Evolutionary conservation across 1,140 invertebrate genomes (phyloP).

Genomic region (Conopomorpha cramerella): DNA sequence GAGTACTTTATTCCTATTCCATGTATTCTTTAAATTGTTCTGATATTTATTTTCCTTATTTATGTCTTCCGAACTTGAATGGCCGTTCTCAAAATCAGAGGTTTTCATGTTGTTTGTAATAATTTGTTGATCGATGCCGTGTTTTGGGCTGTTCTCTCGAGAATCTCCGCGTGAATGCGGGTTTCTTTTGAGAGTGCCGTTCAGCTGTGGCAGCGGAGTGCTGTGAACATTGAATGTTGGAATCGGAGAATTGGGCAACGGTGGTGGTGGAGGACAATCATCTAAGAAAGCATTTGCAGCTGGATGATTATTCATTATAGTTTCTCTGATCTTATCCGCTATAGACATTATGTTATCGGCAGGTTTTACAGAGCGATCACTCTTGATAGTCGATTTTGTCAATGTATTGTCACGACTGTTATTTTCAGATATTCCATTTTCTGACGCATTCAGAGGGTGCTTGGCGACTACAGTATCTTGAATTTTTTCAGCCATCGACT

Average conservation of each 20-base stretch:
- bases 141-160: too few species aligned
- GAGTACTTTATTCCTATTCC: slow-evolving; percentile 20
- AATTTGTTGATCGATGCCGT: too few species aligned
- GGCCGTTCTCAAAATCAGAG: too few species aligned
- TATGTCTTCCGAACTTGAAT: slow-evolving; percentile 21
- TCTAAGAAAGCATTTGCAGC: background rate
- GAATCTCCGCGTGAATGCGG: too few species aligned
- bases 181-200: too few species aligned
- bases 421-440: slow-evolving; percentile 23
- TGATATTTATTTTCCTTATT: slow-evolving; percentile 24
- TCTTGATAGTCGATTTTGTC: slow-evolving; percentile 21
- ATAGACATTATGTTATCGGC: slow-evolving; percentile 15
- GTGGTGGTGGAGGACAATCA: slow-evolving; percentile 1
- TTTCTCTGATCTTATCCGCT: slow-evolving; percentile 22
- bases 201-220: too few species aligned
- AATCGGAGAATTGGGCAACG: slow-evolving; percentile 30
- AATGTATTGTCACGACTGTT: slow-evolving; percentile 33
- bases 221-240: slow-evolving; percentile 30
- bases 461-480: slow-evolving; percentile 56
- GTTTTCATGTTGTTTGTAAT: too few species aligned
- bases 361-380: slow-evolving; percentile 15
- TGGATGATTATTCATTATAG: slow-evolving; percentile 16
- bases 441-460: slow-evolving; percentile 50
- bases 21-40: slow-evolving; percentile 18
- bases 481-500: slow-evolving; percentile 56